Evolutionary conservation across 2,113 vertebrate genomes (phyloP).

Genomic region (Psilopogon haemacephalus): DNA sequence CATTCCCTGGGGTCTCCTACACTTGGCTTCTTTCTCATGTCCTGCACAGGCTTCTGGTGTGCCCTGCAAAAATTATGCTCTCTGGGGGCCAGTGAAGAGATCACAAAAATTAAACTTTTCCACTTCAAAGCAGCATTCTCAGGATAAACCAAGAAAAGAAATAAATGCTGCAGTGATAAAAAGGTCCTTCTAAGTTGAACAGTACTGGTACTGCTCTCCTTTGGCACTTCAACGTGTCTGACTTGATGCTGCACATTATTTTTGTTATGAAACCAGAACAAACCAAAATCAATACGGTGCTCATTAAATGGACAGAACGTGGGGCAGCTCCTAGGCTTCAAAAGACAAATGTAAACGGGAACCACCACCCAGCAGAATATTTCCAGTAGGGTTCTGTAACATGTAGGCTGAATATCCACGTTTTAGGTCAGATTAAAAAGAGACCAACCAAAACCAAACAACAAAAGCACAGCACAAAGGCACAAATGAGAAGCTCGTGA

Average conservation of each 20-base stretch:
- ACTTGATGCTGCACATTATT: neutral
- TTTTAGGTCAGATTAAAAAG: neutral
- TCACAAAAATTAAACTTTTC: neutral
- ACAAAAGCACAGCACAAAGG: neutral
- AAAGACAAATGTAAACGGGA: slow-evolving; percentile 10
- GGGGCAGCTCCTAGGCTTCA: neutral
- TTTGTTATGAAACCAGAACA: slow-evolving; percentile 40
- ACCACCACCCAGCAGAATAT: neutral
- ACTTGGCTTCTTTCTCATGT: neutral
- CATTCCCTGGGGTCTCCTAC: neutral
- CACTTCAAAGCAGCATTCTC: neutral
- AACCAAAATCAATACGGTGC: slow-evolving; percentile 10
- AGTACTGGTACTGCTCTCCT: neutral
- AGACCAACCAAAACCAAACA: neutral
- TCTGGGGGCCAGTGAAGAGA: neutral
- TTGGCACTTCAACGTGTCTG: neutral
- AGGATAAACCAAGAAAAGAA: neutral
- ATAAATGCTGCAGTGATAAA: neutral
- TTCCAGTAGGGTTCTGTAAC: neutral
- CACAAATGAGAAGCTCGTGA: neutral
- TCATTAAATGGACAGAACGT: slow-evolving; percentile 26
- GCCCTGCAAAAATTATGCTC: neutral
- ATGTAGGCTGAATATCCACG: neutral
- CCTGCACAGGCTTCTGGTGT: neutral
- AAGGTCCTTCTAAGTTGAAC: neutral